phyloP scores from a whole-genome alignment of 2,113 vertebrate species.

The Rhynchomys soricoides region DNA sequence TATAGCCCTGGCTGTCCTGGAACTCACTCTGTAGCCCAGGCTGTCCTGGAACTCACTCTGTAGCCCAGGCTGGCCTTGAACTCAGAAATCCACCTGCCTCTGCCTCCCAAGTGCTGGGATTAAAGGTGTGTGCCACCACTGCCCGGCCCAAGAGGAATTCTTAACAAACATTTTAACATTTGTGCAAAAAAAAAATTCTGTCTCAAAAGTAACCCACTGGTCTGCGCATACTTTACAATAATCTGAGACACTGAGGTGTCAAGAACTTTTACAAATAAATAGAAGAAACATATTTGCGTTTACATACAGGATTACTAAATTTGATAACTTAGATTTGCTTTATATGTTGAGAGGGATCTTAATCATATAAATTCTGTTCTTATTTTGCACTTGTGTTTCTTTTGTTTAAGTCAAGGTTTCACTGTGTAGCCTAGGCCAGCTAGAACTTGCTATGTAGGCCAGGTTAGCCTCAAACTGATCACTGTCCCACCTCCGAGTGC shows the following conservation, averaged over 20 bases:
- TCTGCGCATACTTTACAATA: background rate
- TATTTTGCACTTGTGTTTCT: background rate
- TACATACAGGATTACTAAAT: background rate
- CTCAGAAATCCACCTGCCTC: too few species aligned
- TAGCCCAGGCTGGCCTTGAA: too few species aligned
- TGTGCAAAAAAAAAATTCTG: slow-evolving; percentile 28
- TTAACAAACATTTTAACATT: slow-evolving; percentile 42
- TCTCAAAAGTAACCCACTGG: background rate
- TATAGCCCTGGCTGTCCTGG: too few species aligned
- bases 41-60: too few species aligned
- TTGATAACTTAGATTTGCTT: slow-evolving; percentile 9
- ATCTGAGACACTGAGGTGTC: background rate
- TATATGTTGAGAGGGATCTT: background rate
- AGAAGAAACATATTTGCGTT: background rate
- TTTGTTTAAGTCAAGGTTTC: background rate
- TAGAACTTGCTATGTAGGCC: background rate
- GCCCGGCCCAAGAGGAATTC: background rate
- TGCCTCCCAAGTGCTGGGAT: too few species aligned
- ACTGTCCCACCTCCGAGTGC: background rate
- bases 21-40: too few species aligned
- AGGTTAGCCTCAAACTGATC: background rate
- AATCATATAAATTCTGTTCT: background rate
- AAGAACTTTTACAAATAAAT: background rate
- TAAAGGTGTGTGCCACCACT: too few species aligned
- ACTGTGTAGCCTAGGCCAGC: background rate